Evolutionary conservation across 1,140 invertebrate genomes (phyloP), one percentile per base, ranked within the genome.

Genomic region (Drosophila carrolli): DNA sequence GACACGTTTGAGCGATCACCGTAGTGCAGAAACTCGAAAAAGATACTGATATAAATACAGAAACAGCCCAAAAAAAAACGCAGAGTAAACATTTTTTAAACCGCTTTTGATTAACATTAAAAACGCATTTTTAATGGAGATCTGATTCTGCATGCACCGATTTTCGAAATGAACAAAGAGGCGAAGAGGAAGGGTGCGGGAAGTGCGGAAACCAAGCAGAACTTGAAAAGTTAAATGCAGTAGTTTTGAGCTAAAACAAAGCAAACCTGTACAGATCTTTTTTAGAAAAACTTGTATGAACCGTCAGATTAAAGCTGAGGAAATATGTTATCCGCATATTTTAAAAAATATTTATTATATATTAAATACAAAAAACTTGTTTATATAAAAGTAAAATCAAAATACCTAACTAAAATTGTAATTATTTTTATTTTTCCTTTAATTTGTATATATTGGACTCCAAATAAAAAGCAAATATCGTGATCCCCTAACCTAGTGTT

Each of bases 1-100:
- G 83, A 73, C 76, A 88, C 83, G 83, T 74, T 74, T 89, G 84
- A 88, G 83, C 83, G 83, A 88, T 88, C 83, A 88, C 71, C 60
- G 60, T 14, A 40, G 48, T 40, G 51, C 54, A 80, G 47, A 68
- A 68, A 65, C 60, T 65, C 37, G 38, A 66, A 65, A 66, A 62
- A 67, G 23, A 41, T 47, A 37, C 43, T 60, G 56, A 65, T 61
- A 65, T 32, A 35, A 61, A 65, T 60, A 66, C 66, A 65, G 48
- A 43, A 63, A 61, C 57, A 61, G 55, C 47, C 32, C n/a, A 23
- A 58, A 63, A 27, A 27, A 65, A 56, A 76, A 40, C 60, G 35
- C 29, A 16, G 48, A 14, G 38, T 61, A 75, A 81, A 74, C 48
- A 72, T 59, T 37, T 37, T 53, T 74, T 81, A 58, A 51, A 38